Conservation (phyloP, 2,888 invertebrate genomes). For the Drosophila conformis region DNA sequence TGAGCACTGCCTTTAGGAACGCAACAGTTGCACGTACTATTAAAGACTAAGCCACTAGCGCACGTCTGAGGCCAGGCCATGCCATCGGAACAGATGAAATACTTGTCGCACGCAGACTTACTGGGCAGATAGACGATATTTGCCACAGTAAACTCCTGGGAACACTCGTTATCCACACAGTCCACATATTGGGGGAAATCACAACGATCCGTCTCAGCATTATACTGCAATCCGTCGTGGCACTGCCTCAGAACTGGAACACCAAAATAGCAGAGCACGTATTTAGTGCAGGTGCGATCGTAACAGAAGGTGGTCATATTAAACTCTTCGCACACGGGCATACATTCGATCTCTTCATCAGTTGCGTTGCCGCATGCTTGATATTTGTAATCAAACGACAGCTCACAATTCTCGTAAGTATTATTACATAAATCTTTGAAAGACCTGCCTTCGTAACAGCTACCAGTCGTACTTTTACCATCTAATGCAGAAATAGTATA, state of each 20-base stretch:
- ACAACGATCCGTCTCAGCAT: constrained; percentile 79
- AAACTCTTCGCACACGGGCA: constrained; percentile 29
- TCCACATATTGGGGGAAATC: constrained; percentile 82
- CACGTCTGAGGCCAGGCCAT: constrained; percentile 67
- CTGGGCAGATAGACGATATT: constrained; percentile 75
- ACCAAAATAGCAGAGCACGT: constrained; percentile 76
- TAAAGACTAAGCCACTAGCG: constrained; percentile 65
- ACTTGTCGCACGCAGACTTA: constrained; percentile 72
- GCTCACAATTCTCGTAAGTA: background rate
- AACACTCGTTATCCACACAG: constrained; percentile 79
- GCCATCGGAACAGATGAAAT: constrained; percentile 81
- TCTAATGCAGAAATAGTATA: constrained; percentile 4
- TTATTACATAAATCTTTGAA: fast-evolving
- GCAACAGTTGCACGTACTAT: constrained; percentile 71
- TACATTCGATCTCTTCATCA: constrained; percentile 2
- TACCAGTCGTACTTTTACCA: background rate
- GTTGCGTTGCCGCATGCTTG: constrained; percentile 18
- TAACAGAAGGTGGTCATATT: constrained; percentile 71
- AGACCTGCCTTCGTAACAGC: constrained; percentile 38
- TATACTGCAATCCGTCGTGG: constrained; percentile 81
- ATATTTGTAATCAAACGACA: constrained; percentile 45
- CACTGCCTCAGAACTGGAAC: constrained; percentile 75
- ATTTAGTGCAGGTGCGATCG: constrained; percentile 81
- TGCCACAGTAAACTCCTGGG: constrained; percentile 43
- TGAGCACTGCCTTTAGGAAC: constrained; percentile 61